These are phyloP conservation scores for Montifringilla adamsi DNA, from an alignment of 2,113 vertebrate species.

Conservation along the genomic window DNA sequence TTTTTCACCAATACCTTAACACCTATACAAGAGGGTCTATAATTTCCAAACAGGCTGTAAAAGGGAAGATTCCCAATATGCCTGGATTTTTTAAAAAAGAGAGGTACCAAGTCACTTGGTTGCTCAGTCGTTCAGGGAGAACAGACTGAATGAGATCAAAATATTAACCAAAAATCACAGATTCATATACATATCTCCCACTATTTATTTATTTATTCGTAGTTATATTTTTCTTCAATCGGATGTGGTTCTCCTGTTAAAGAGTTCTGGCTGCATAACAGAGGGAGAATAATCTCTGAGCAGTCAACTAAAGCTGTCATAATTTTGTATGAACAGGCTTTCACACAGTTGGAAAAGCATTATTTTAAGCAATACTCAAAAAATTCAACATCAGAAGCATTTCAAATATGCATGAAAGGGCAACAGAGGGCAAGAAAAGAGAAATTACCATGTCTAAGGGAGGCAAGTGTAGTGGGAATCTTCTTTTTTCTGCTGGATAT, in stretches of 20 bases:
- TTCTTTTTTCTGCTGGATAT: not conserved
- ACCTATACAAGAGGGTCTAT: not conserved
- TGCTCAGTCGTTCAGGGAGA: not conserved
- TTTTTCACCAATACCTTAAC: not conserved
- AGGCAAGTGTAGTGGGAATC: not conserved
- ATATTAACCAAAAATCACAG: not conserved
- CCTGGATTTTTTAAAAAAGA: not conserved
- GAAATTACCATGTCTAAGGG: not conserved
- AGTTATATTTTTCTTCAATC: not conserved
- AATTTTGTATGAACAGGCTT: not conserved
- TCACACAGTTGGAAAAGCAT: not conserved
- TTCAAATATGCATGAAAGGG: not conserved
- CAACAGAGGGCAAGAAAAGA: not conserved
- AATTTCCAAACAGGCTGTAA: not conserved
- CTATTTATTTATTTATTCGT: not conserved
- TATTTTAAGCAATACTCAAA: not conserved
- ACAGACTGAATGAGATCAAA: not conserved
- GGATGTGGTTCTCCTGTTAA: not conserved
- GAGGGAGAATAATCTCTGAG: not conserved
- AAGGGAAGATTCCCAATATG: not conserved
- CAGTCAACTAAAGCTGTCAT: not conserved
- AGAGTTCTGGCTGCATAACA: not conserved
- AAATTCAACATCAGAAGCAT: not conserved
- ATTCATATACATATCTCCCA: not conserved
- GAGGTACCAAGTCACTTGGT: not conserved